phyloP scores from a whole-genome alignment of 2,113 vertebrate genomes.

The Syngnathus typhle region DNA sequence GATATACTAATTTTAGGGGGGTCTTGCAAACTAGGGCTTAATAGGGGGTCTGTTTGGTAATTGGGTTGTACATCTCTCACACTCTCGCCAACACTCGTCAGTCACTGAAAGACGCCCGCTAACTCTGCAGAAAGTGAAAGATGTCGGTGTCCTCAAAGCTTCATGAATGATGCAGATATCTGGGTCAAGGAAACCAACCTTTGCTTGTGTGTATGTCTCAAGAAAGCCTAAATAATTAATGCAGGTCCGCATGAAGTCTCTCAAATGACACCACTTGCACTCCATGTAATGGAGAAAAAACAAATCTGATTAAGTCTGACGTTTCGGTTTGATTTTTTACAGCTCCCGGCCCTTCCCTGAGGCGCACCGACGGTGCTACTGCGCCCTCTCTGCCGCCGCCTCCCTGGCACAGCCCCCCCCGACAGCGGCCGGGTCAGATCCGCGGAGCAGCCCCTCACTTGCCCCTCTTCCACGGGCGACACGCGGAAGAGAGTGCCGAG shows the following conservation, averaged over 20 bases:
- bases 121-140: constrained; percentile 53
- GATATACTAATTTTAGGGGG: neutral
- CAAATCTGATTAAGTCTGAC: constrained; percentile 57
- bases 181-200: constrained; percentile 56
- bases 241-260: constrained; percentile 54
- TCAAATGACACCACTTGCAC: constrained; percentile 59
- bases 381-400: constrained; percentile 15
- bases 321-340: neutral
- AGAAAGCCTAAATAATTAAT: constrained; percentile 68
- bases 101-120: no score
- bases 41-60: no score
- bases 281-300: constrained; percentile 61
- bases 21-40: neutral
- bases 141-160: constrained; percentile 46
- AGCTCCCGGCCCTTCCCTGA: constrained; percentile 28
- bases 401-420: constrained; percentile 39
- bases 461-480: constrained; percentile 67
- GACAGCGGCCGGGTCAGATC: constrained; percentile 11
- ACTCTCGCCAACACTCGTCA: no score
- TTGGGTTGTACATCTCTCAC: neutral
- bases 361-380: constrained; percentile 16
- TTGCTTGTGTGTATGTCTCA: constrained; percentile 34
- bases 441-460: constrained; percentile 34
- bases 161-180: constrained; percentile 64
- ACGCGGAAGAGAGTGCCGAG: constrained; percentile 77